These are phyloP conservation scores for Erpobdella octoculata DNA, from an alignment of 2,888 invertebrate genomes.

Conservation along the genomic window DNA sequence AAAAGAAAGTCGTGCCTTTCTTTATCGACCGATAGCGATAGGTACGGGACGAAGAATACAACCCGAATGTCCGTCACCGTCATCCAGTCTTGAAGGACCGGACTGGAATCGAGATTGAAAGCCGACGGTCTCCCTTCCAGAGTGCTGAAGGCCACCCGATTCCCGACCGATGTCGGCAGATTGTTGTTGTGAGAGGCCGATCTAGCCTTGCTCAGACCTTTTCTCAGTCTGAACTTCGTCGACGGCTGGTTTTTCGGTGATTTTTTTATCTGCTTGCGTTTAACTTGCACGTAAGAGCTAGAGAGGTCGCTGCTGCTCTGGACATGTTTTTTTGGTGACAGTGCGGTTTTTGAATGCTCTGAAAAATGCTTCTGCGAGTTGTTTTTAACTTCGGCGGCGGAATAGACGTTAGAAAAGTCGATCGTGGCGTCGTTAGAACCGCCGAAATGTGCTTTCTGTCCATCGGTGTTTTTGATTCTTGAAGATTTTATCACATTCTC, in stretches of 20 bases:
- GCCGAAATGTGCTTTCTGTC: neutral
- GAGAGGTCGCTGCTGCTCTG: neutral
- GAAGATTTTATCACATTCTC: neutral
- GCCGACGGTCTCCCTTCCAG: constrained; percentile 87
- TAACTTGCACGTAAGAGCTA: no score
- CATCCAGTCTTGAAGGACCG: constrained; percentile 90
- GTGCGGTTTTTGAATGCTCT: neutral
- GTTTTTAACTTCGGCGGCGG: no score
- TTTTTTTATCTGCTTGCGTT: no score
- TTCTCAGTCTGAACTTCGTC: neutral
- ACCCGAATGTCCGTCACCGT: constrained; percentile 94
- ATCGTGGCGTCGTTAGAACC: neutral
- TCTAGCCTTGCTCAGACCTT: neutral
- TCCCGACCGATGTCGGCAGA: constrained; percentile 36
- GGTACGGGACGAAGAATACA: constrained; percentile 50
- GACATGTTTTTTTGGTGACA: neutral
- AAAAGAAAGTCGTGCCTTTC: no score
- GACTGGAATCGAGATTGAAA: constrained; percentile 87
- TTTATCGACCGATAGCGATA: no score
- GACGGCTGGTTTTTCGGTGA: no score
- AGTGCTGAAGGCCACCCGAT: constrained; percentile 85
- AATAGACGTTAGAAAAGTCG: no score
- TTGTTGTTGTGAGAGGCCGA: neutral
- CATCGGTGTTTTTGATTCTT: neutral
- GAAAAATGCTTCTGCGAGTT: neutral